These are phyloP conservation scores for Aegithalos caudatus DNA, from an alignment of 2,113 vertebrate genomes.

Conservation along the genomic window DNA sequence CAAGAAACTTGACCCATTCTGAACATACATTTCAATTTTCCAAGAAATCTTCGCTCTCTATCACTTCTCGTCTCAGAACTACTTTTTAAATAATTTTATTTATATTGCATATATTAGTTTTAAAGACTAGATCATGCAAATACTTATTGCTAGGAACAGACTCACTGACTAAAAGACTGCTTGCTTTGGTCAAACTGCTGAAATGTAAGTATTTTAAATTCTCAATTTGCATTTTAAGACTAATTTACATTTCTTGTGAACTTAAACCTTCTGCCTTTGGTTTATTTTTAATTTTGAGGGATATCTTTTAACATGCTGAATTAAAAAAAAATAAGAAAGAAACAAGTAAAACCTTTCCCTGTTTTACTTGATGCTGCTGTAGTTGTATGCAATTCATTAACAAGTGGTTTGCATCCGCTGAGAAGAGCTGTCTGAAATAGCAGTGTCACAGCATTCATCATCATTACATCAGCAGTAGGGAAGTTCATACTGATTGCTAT, in stretches of 20 bases:
- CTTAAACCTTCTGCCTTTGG: neutral
- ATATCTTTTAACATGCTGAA: neutral
- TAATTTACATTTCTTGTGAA: neutral
- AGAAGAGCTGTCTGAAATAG: conserved; percentile 78
- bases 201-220: neutral
- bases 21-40: neutral
- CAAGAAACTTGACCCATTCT: neutral
- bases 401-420: conserved; percentile 78
- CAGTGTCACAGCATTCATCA: conserved; percentile 85
- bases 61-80: neutral
- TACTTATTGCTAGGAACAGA: neutral
- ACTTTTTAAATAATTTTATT: neutral
- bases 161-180: neutral
- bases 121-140: neutral
- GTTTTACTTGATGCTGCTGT: conserved; percentile 54
- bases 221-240: neutral
- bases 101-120: neutral
- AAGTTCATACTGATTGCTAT: conserved; percentile 87
- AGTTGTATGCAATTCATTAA: conserved; percentile 86
- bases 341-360: neutral
- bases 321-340: neutral
- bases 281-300: neutral
- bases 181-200: neutral
- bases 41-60: neutral
- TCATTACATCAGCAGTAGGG: conserved; percentile 92